These are phyloP conservation scores for Lepidocyrtoides sp. DNA, from an alignment of 2,888 invertebrate species.

Conservation along the genomic window DNA sequence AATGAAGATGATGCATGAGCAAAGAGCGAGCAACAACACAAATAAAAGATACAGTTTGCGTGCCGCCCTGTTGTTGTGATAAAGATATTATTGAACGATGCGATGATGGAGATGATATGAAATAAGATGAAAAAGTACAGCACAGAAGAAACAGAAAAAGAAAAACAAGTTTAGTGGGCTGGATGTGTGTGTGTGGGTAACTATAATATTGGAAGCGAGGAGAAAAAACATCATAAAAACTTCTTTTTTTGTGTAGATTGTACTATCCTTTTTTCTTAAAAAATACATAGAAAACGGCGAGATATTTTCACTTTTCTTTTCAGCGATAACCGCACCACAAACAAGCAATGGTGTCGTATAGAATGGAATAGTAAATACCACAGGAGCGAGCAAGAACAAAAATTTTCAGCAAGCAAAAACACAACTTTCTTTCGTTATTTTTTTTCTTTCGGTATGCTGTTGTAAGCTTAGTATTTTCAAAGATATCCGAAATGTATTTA, in stretches of 20 bases:
- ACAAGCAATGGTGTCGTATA: not conserved
- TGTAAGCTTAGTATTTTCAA: not conserved
- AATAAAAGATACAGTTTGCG: conserved; percentile 67
- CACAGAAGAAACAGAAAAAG: not conserved
- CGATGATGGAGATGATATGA: conserved; percentile 31
- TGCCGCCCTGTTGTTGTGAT: conserved; percentile 60
- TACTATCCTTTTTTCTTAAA: not conserved
- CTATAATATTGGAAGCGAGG: conserved; percentile 31
- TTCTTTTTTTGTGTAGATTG: conserved; percentile 4
- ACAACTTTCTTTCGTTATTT: conserved; percentile 25
- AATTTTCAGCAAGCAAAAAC: conserved; percentile 14
- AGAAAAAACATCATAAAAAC: conserved; percentile 26
- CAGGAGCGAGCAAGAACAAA: not conserved
- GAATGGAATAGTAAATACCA: conserved; percentile 30
- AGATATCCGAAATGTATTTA: not conserved
- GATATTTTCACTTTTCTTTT: conserved; percentile 11
- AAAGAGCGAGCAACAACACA: conserved; percentile 44
- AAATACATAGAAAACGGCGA: not conserved
- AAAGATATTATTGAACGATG: conserved; percentile 41
- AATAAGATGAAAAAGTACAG: not conserved
- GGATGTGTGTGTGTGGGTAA: no score
- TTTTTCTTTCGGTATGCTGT: not conserved
- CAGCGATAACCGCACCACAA: not conserved
- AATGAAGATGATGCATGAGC: conserved; percentile 74
- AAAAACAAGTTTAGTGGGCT: not conserved